Percentiles rank a stretch among this genome's conserved stretches.
phyloP scores from a whole-genome alignment of 2,888 invertebrate species.

The Tetheella fluctuosa region DNA sequence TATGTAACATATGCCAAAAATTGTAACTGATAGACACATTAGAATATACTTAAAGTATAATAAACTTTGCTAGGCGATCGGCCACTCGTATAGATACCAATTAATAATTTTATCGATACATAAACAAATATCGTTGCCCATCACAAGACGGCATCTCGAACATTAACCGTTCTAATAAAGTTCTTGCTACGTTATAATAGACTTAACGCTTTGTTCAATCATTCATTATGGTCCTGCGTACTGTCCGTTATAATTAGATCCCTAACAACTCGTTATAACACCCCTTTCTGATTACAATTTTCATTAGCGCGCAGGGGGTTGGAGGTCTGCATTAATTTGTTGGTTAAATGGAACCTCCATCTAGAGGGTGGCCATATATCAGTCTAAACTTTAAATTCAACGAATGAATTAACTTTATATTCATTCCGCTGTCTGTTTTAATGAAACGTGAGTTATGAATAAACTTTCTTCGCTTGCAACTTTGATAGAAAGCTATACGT shows the following conservation, averaged over 20 bases:
- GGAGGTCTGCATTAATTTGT: constrained; percentile 48
- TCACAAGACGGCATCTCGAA: constrained; percentile 47
- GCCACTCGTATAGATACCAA: not conserved
- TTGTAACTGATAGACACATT: too few relatives aligned
- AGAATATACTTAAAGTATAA: too few relatives aligned
- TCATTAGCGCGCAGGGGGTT: constrained; percentile 40
- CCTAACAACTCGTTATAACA: constrained; percentile 53
- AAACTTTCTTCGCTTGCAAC: constrained; percentile 48
- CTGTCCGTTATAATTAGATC: constrained; percentile 63
- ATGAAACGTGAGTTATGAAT: constrained; percentile 66
- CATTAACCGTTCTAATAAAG: constrained; percentile 80
- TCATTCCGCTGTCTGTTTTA: constrained; percentile 65
- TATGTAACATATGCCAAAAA: too few relatives aligned
- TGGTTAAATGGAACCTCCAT: constrained; percentile 33
- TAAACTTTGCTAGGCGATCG: too few relatives aligned
- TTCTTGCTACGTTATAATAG: constrained; percentile 79
- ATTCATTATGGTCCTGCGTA: constrained; percentile 68
- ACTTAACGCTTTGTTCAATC: constrained; percentile 82
- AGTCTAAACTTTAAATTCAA: constrained; percentile 68
- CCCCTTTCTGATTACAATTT: constrained; percentile 53
- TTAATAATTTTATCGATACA: constrained; percentile 36
- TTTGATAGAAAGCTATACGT: constrained; percentile 23
- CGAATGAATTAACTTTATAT: constrained; percentile 71
- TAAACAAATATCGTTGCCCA: constrained; percentile 28
- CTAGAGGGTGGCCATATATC: constrained; percentile 68